Conservation (phyloP, 2,888 invertebrate species). For the Chouioia cunea region DNA sequence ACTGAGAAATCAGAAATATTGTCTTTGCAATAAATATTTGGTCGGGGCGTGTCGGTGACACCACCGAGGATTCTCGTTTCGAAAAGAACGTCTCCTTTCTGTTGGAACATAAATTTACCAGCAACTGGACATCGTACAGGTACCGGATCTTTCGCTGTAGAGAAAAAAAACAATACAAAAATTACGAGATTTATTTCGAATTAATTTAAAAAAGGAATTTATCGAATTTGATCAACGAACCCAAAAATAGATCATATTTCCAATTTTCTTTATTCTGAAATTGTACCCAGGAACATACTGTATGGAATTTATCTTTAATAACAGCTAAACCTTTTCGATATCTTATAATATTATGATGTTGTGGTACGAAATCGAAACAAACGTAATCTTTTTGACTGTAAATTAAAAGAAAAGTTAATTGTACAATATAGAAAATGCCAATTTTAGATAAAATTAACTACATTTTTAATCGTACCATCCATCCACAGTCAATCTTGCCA, state of each 20-base stretch:
- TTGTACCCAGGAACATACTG: constrained; percentile 95
- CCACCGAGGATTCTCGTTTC: constrained; percentile 96
- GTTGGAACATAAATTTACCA: constrained; percentile 95
- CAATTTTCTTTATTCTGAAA: constrained; percentile 87
- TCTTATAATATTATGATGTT: constrained; percentile 95
- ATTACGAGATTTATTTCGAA: too few relatives aligned
- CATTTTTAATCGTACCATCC: constrained; percentile 77
- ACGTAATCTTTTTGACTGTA: constrained; percentile 95
- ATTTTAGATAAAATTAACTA: not conserved
- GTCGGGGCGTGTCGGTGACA: constrained; percentile 93
- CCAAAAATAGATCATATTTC: constrained; percentile 87
- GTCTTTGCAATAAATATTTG: constrained; percentile 91
- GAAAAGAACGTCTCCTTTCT: constrained; percentile 90
- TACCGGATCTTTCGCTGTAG: constrained; percentile 84
- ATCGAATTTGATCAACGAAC: constrained; percentile 59
- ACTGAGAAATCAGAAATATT: constrained; percentile 96
- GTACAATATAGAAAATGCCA: constrained; percentile 6
- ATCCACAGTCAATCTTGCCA: constrained; percentile 96
- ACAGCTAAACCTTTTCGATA: constrained; percentile 90
- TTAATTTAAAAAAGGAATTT: constrained; percentile 2
- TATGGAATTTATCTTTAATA: constrained; percentile 90
- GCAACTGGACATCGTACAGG: constrained; percentile 96
- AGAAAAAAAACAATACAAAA: constrained; percentile 3
- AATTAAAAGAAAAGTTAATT: constrained; percentile 10
- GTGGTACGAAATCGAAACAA: constrained; percentile 95